Base-by-base conservation (phyloP, 2,113 vertebrate species). In the Neolamprologus ventralis region DNA sequence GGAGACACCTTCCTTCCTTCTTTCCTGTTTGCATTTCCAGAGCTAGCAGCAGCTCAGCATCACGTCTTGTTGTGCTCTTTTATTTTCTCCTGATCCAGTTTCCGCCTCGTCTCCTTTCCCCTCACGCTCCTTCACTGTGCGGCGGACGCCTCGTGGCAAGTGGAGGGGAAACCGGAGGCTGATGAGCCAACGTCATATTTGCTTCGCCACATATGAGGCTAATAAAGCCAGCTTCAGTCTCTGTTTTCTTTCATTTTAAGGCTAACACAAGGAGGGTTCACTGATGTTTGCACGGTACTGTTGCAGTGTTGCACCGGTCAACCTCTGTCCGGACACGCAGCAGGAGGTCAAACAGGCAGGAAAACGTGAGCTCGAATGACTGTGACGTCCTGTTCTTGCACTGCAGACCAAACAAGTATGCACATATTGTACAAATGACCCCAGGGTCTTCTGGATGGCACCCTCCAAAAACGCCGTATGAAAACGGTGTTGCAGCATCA, bases 171-270 rank as follows among this genome's bases (percentile, higher is more conserved):
- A 47, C 68, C 21, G 9, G 23, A 47, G 5, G 4, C 40, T 28
- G 40, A 75, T 5, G 40, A 47, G 42, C 16, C 9, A 47, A 26
- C 11, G 1, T 9, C 9, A 5, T 17, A 19, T 28, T 47, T 75
- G 40, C 40, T 47, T 6, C 3, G 6, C 0, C 42, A 75, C 9
- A 60, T 33, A 11, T 4, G 68, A 47, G 23, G 40, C 42, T 45
- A 28, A 28, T 47, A 28, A 75, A 75, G 21, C 21, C 40, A 10
- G 40, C 13, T 45, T 47, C 14, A 47, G 23, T 75, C 68, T 47
- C 68, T 28, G 9, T 28, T 47, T 75, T 75, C 40, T 47, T 75
- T 45, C 14, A 17, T 73, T 75, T 47, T 28, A 75, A 47, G 68
- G 4, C 21, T 19, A 75, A 47, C 14, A 28, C 42, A 28, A 21